A percentile compares a stretch with the other conserved stretches of the same genome.
Conservation (phyloP, 2,888 invertebrate species). For the Nomada lathburiana region DNA sequence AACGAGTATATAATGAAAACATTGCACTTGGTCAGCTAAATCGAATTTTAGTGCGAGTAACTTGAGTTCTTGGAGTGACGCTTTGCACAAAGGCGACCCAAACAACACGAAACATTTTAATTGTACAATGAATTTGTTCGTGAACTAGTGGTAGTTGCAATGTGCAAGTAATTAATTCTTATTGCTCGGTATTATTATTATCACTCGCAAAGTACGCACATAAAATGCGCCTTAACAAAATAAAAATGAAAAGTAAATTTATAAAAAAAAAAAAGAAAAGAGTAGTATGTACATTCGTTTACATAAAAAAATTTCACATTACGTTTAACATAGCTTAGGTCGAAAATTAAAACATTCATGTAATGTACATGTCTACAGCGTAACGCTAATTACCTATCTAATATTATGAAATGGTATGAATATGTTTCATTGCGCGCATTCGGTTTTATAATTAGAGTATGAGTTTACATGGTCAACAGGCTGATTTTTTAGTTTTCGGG, state of each 20-base stretch:
- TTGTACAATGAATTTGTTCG: slow-evolving; percentile 13
- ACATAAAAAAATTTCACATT: slow-evolving; percentile 49
- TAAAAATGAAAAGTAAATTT: slow-evolving; percentile 43
- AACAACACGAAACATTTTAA: slow-evolving; percentile 24
- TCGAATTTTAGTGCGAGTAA: slow-evolving; percentile 36
- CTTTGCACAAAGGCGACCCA: slow-evolving; percentile 28
- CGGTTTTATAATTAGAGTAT: slow-evolving; percentile 41
- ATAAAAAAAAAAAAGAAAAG: slow-evolving; percentile 32
- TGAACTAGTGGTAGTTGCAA: slow-evolving; percentile 19
- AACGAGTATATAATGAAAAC: slow-evolving; percentile 49
- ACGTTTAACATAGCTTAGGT: slow-evolving; percentile 44
- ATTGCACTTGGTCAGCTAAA: slow-evolving; percentile 43
- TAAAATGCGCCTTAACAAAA: slow-evolving; percentile 28
- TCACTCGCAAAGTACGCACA: slow-evolving; percentile 32
- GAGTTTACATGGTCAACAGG: slow-evolving; percentile 40
- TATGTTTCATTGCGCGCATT: slow-evolving; percentile 50
- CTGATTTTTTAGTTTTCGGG: slow-evolving; percentile 38
- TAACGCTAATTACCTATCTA: slow-evolving; percentile 56
- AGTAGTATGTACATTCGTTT: slow-evolving; percentile 60
- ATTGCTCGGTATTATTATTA: slow-evolving; percentile 56
- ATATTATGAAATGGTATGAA: slow-evolving; percentile 53
- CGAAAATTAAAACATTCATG: slow-evolving; percentile 58
- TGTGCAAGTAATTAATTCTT: slow-evolving; percentile 49
- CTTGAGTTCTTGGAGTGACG: slow-evolving; percentile 20
- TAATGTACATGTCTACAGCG: slow-evolving; percentile 54